Base-by-base conservation (phyloP, 2,888 invertebrate genomes). In the Troides helena region DNA sequence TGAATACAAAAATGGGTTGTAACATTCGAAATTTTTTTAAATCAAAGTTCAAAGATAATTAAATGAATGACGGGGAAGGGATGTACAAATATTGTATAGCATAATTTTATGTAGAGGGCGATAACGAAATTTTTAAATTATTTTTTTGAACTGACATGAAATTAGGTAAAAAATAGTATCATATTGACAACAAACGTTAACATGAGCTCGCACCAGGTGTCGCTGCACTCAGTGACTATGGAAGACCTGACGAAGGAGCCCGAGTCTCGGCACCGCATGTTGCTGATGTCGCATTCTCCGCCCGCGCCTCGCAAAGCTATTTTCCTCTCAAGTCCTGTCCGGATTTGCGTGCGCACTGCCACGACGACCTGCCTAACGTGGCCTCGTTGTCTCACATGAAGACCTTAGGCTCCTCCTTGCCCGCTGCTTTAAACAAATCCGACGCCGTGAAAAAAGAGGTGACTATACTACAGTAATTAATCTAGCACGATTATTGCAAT, bases 181-280 rank as follows among this genome's bases (percentile, higher is more conserved):
- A 10, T 39, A 1, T 39, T 39, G 7, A 10, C 39, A 39, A 39
- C 1, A 39, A 39, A 39, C 39, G 1, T 39, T 39, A 39, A 39
- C 8, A 39, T 10, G 10, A 39, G 10, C 8, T 39, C 39, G 39
- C 10, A 39, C 8, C 77, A 95, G 94, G 95, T 97, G 18, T 95
- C 97, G 0, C 90, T 99, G 10, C 95, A 97, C 74, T 97, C 98
- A 0, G 94, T 99, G 30, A 93, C 96, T 5, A 97, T 99, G 96
- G 98, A 98, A 85, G 98, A 99, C 88, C 93, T 98, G 5, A 94
- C 97, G 10, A 95, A 96, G 80, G 95, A 96, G 2, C 94, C 94
- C 25, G 96, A 96, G 60, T 96, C 97, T 0, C 95, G 95, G 77
- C 96, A 97, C 87, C 94, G 98, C 53, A 95, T 95, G 82, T 96